phyloP scores from a whole-genome alignment of 2,797 vertebrate species.

The Loris lydekkerianus region DNA sequence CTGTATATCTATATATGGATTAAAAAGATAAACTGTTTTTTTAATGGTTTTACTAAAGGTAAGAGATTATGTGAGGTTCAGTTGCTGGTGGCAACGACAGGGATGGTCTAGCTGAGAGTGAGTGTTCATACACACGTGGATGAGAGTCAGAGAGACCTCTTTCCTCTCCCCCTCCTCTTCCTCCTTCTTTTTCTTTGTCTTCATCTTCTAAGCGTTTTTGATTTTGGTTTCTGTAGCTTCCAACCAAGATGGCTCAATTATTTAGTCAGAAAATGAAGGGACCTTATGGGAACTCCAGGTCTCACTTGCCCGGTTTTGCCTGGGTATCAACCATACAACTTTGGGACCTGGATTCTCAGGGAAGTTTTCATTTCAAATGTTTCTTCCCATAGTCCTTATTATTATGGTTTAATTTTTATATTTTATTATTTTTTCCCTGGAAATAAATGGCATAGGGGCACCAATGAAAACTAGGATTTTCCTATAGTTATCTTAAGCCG shows the following conservation, averaged over 20 bases:
- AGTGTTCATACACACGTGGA: neutral
- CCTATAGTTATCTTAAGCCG: neutral
- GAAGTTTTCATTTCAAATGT: neutral
- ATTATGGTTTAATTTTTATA: constrained; percentile 31
- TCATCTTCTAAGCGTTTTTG: neutral
- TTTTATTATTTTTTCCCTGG: neutral
- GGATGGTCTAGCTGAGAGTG: neutral
- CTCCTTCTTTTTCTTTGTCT: neutral
- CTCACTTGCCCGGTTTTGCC: neutral
- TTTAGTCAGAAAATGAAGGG: neutral
- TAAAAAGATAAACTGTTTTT: neutral
- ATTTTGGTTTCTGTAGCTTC: constrained; percentile 34
- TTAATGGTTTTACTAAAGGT: constrained; percentile 14
- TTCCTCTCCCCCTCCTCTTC: no score
- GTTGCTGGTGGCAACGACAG: neutral
- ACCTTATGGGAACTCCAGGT: neutral
- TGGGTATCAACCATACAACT: neutral
- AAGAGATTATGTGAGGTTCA: neutral
- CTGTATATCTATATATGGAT: neutral
- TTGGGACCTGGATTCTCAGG: neutral
- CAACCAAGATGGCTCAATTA: neutral
- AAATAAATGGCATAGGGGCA: neutral
- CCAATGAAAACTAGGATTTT: neutral
- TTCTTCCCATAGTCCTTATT: neutral
- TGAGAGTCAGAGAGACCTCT: neutral